Conservation (phyloP, 2,888 invertebrate species). For the Erebia palarica region DNA sequence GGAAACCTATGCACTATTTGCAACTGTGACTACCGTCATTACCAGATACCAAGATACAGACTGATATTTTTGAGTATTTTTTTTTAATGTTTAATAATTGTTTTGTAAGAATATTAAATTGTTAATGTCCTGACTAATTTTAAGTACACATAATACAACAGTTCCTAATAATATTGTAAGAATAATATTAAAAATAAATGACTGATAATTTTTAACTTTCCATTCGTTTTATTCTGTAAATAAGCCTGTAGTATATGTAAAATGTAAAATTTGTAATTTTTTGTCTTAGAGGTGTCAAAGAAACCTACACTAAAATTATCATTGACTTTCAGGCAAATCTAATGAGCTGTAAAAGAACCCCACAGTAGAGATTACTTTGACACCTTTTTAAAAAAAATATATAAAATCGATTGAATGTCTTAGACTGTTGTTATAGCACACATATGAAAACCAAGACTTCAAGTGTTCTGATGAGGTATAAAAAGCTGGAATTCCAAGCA, state of each 20-base stretch:
- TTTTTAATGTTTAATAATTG: not conserved
- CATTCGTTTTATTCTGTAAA: not conserved
- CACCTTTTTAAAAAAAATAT: not conserved
- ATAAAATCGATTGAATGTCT: not conserved
- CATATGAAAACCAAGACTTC: not conserved
- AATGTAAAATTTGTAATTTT: not conserved
- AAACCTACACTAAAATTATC: not conserved
- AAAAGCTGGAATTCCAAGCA: no score
- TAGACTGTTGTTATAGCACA: slow-evolving; percentile 10
- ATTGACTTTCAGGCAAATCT: not conserved
- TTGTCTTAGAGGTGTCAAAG: not conserved
- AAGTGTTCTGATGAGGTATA: no score
- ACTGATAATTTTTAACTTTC: not conserved
- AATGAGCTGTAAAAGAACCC: not conserved
- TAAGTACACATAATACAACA: not conserved
- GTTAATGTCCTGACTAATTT: not conserved
- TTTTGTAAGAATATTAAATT: not conserved
- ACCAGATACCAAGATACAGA: not conserved
- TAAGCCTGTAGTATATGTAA: not conserved
- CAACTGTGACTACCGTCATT: no score
- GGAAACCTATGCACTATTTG: no score
- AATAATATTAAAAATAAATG: not conserved
- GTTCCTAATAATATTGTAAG: not conserved
- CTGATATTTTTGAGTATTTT: slow-evolving; percentile 1
- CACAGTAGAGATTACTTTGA: not conserved